Evolutionary conservation across 2,888 invertebrate genomes (phyloP).

Genomic region (Andrena marginata): DNA sequence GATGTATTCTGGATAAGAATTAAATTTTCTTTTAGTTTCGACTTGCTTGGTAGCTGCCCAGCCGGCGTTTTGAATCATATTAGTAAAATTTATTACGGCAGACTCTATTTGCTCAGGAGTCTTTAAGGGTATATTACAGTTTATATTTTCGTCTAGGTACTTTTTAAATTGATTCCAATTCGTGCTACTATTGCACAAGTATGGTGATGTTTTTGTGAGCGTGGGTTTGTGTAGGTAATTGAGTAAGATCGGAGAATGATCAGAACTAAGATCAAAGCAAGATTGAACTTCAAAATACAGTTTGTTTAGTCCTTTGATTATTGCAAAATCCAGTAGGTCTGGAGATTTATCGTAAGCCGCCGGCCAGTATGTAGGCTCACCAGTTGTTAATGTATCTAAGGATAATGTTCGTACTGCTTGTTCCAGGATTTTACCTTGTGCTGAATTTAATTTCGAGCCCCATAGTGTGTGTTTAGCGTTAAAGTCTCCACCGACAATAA

Average conservation of each 20-base stretch:
- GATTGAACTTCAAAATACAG: conserved; percentile 34
- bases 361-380: conserved; percentile 71
- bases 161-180: conserved; percentile 47
- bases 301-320: conserved; percentile 43
- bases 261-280: conserved; percentile 59
- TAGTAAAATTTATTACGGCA: conserved; percentile 44
- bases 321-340: conserved; percentile 56
- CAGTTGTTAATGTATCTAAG: conserved; percentile 45
- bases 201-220: background rate
- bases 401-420: too few relatives aligned
- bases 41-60: conserved; percentile 4
- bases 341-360: conserved; percentile 62
- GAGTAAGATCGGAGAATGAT: conserved; percentile 52
- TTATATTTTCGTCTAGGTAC: conserved; percentile 30
- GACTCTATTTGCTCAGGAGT: conserved; percentile 53
- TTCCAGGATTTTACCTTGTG: too few relatives aligned
- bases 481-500: conserved; percentile 59
- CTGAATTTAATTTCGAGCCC: conserved; percentile 44
- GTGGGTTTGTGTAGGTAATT: background rate
- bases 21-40: background rate
- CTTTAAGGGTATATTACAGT: conserved; percentile 52
- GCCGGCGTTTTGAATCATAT: conserved; percentile 42
- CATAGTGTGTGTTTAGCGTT: conserved; percentile 64
- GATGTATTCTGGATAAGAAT: background rate
- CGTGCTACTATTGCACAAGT: conserved; percentile 38